A percentile compares a stretch with the other conserved stretches of the same genome.
phyloP scores from a whole-genome alignment of 2,888 invertebrate genomes.

The Phragmatobia fuliginosa region DNA sequence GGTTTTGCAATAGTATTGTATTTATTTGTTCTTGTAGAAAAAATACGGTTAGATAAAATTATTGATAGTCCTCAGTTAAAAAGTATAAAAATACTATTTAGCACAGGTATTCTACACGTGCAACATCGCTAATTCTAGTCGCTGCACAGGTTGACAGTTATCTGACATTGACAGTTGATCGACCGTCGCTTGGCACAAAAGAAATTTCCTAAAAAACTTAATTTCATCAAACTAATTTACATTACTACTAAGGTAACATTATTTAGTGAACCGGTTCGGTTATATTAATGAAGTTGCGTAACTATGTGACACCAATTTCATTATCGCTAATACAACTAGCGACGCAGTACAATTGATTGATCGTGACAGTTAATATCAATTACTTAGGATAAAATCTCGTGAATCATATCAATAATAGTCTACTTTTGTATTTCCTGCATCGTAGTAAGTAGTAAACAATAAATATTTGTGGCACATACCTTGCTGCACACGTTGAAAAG shows the following conservation, averaged over 20 bases:
- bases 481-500: not conserved
- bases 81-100: not conserved
- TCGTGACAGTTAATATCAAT: constrained; percentile 35
- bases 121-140: not conserved
- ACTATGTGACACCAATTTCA: constrained; percentile 25
- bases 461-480: constrained; percentile 14
- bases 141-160: constrained; percentile 15
- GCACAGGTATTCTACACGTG: not conserved
- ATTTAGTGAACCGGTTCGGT: constrained; percentile 61
- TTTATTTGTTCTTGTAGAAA: too few relatives aligned
- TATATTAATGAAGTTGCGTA: constrained; percentile 43
- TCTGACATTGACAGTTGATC: constrained; percentile 47
- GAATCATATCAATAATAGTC: constrained; percentile 42
- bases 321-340: constrained; percentile 22
- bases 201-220: constrained; percentile 49
- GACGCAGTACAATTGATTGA: constrained; percentile 20
- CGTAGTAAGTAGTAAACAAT: constrained; percentile 40
- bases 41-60: too few relatives aligned
- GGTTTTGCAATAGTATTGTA: too few relatives aligned
- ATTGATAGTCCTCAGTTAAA: not conserved
- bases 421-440: constrained; percentile 37
- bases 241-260: constrained; percentile 57
- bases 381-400: constrained; percentile 37
- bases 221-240: constrained; percentile 48
- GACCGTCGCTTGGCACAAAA: constrained; percentile 44